These are phyloP conservation scores for Notocelia uddmanniana DNA, from an alignment of 2,888 invertebrate species.

Conservation along the genomic window DNA sequence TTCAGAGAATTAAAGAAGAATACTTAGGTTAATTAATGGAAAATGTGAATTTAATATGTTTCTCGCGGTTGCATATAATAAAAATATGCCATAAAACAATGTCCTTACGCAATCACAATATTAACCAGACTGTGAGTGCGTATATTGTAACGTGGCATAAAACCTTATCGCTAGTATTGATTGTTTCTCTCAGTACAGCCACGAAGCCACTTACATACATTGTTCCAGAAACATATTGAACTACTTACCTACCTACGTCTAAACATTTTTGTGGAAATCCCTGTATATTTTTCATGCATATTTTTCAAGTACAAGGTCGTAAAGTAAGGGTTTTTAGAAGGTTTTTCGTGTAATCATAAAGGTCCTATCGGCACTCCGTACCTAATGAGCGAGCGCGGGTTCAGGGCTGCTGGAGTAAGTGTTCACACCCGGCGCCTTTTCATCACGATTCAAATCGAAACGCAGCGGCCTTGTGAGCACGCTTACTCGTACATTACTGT, in stretches of 20 bases:
- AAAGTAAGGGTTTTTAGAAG: constrained; percentile 1
- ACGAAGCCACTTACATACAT: background rate
- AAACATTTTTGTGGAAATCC: background rate
- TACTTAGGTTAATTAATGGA: no score
- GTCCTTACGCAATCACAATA: background rate
- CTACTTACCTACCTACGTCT: background rate
- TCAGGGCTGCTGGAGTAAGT: constrained; percentile 1
- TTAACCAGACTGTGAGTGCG: background rate
- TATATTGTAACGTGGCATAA: background rate
- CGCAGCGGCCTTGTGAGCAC: background rate
- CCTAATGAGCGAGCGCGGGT: constrained; percentile 8
- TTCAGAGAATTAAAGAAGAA: no score
- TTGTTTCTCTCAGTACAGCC: constrained; percentile 2
- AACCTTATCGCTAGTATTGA: constrained; percentile 11
- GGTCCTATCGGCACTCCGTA: constrained; percentile 3
- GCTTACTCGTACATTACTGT: background rate
- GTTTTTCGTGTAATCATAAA: background rate
- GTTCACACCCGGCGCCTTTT: constrained; percentile 26
- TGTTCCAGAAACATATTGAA: background rate
- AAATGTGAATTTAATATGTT: background rate
- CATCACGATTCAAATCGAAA: constrained; percentile 7
- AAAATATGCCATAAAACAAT: background rate
- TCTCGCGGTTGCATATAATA: background rate
- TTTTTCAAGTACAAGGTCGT: background rate
- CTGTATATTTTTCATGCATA: background rate